These are phyloP conservation scores for Thumatha senex DNA, from an alignment of 2,888 invertebrate species.

Conservation along the genomic window DNA sequence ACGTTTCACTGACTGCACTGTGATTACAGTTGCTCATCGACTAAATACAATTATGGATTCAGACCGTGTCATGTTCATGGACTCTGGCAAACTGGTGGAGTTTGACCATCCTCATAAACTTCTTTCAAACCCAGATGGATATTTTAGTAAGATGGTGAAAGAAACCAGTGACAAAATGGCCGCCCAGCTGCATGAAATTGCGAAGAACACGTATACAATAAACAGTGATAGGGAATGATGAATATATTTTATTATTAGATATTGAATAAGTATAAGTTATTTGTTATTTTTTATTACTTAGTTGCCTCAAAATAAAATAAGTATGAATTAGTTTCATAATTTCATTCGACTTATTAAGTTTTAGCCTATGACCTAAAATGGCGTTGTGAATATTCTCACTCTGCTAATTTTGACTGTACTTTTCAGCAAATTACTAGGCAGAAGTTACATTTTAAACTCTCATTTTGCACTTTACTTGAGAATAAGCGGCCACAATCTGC, in stretches of 20 bases:
- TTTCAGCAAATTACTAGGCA: too few species aligned
- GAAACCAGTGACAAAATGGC: constrained; percentile 86
- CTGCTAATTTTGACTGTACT: too few species aligned
- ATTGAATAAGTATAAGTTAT: neutral
- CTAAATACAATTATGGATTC: constrained; percentile 97
- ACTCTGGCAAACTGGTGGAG: constrained; percentile 89
- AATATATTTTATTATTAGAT: constrained; percentile 11
- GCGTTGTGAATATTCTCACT: too few species aligned
- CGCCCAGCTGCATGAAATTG: constrained; percentile 67
- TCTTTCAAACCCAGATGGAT: constrained; percentile 83
- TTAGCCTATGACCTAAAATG: too few species aligned
- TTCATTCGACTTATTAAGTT: too few species aligned
- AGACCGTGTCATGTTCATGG: constrained; percentile 94
- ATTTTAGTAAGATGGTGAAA: constrained; percentile 87
- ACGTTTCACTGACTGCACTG: constrained; percentile 92
- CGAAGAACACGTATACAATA: constrained; percentile 70
- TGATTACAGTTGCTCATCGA: constrained; percentile 95
- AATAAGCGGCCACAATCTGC: too few species aligned
- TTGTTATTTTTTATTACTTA: neutral
- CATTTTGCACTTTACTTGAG: too few species aligned
- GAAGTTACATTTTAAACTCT: too few species aligned
- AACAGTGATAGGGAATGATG: constrained; percentile 67
- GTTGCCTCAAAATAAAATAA: neutral
- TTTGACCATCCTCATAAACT: constrained; percentile 88
- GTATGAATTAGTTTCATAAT: too few species aligned